Base-by-base conservation (phyloP, 2,797 vertebrate genomes). In the Dromococcyx pavoninus region DNA sequence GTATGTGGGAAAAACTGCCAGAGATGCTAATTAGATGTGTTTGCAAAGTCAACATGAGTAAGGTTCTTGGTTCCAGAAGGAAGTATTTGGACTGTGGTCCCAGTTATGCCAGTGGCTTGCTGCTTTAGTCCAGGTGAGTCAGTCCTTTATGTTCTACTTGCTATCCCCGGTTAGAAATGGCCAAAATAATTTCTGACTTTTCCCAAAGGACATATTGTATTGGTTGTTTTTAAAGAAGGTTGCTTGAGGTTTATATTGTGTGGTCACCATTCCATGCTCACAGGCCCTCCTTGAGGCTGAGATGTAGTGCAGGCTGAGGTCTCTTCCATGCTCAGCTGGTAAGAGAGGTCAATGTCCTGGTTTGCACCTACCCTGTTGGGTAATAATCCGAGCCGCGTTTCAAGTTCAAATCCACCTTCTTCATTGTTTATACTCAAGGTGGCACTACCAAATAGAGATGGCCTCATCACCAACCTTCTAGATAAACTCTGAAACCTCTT, bases 391-490 rank as follows among this genome's bases (percentile, higher is more conserved):
- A 77, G 39, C 14, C 21, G 74, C 5, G 2, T 50, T 82, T 85
- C 30, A 33, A 58, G 51, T 30, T n/a, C 51, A 66, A 48, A 76
- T 53, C 43, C 14, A 10, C 37, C n/a, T 91, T 33, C 17, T 16
- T 64, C 13, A 7, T 41, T 41, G 18, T 43, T 82, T 61, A 5
- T 70, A 25, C 25, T 64, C 44, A 50, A 25, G 11, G 5, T 70
- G 57, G 10, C 46, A 41, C 22, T 48, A 21, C 6, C 15, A 66
- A 43, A 22, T 24, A 15, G 35, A 64, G 10, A 1, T 60, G 32
- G 11, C 13, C 23, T 86, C 2, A 0, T 35, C 2, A 1, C 4
- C 17, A n/a, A 7, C 7, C 14, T 72, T 48, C 30, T 65, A 33
- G 41, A 35, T 23, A 22, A 35, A 79, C 24, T 1, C 14, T 56